A percentile compares a stretch with the other conserved stretches of the same genome.
phyloP scores from a whole-genome alignment of 2,888 invertebrate species.

The Lamproptera curius region DNA sequence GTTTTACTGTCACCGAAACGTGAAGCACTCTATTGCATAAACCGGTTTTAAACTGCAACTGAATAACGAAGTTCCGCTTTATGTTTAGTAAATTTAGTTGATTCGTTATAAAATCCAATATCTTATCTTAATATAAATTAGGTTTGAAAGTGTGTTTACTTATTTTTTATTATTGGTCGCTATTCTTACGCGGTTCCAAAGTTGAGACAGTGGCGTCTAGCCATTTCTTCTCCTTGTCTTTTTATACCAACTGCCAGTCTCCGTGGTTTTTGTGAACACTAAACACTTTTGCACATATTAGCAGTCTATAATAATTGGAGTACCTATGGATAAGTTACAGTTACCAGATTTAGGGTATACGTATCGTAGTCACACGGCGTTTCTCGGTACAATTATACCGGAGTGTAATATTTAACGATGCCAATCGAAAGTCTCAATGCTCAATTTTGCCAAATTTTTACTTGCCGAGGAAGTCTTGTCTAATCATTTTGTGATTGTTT shows the following conservation, averaged over 20 bases:
- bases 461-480: constrained; percentile 71
- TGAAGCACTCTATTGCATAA: no score
- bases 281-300: constrained; percentile 36
- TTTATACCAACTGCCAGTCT: constrained; percentile 31
- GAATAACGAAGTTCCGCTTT: no score
- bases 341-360: constrained; percentile 72
- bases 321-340: constrained; percentile 66
- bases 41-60: no score
- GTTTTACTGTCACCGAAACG: no score
- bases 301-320: constrained; percentile 46
- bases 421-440: constrained; percentile 73
- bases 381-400: constrained; percentile 57
- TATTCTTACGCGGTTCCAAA: no score
- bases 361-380: constrained; percentile 61
- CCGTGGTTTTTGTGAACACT: constrained; percentile 33
- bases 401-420: constrained; percentile 59
- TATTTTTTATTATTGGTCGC: no score
- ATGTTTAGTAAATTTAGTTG: no score
- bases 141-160: no score
- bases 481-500: constrained; percentile 51
- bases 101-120: no score
- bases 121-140: no score
- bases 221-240: no score
- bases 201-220: no score
- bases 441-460: constrained; percentile 78